phyloP scores from a whole-genome alignment of 2,888 invertebrate species.

The Capitulum mitella region DNA sequence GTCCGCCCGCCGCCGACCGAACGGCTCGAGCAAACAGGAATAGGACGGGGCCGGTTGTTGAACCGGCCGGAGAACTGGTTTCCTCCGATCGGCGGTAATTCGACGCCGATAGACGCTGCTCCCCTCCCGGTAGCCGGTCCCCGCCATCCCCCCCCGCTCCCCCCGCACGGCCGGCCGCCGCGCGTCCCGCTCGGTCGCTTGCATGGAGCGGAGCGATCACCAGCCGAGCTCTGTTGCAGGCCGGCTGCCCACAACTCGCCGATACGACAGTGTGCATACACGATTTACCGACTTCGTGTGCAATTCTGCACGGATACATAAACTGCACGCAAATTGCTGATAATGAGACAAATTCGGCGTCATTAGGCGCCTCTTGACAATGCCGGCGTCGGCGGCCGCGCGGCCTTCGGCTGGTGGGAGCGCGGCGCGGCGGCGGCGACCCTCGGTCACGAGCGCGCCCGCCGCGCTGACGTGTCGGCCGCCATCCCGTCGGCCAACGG shows the following conservation, averaged over 20 bases:
- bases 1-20: not conserved
- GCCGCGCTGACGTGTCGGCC: not conserved
- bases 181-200: no score
- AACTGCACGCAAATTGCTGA: slow-evolving; percentile 3
- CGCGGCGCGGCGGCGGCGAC: not conserved
- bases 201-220: no score
- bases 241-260: slow-evolving; percentile 13
- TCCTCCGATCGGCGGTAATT: not conserved
- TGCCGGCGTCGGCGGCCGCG: not conserved
- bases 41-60: slow-evolving; percentile 3
- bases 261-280: not conserved
- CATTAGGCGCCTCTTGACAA: slow-evolving; percentile 9
- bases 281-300: slow-evolving; percentile 8
- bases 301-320: slow-evolving; percentile 23
- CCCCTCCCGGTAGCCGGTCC: not conserved
- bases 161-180: not conserved
- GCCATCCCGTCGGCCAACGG: not conserved
- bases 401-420: not conserved
- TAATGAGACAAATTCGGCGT: slow-evolving; percentile 23
- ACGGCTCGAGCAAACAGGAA: not conserved
- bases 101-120: not conserved
- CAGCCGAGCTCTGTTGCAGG: slow-evolving; percentile 20
- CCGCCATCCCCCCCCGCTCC: not conserved
- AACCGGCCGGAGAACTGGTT: slow-evolving; percentile 7
- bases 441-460: not conserved